Percentiles rank a stretch among this genome's conserved stretches.
phyloP scores from a whole-genome alignment of 2,797 vertebrate genomes.

The Pampus argenteus region DNA sequence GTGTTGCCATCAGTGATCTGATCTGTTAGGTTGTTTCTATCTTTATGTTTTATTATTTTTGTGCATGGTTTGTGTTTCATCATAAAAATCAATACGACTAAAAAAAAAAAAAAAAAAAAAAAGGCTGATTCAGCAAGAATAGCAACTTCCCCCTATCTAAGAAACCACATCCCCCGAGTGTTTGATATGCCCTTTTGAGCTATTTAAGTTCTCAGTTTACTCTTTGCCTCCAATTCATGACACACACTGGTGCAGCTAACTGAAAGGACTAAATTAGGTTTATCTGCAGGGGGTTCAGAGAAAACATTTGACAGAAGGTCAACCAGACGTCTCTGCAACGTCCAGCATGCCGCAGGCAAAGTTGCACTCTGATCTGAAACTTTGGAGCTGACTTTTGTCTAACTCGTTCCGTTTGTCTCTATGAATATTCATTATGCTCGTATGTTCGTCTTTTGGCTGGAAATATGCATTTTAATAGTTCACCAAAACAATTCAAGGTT shows the following conservation, averaged over 20 bases:
- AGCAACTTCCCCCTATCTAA: slow-evolving; percentile 8
- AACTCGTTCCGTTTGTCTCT: slow-evolving; percentile 33
- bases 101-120: neutral
- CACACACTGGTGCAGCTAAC: slow-evolving; percentile 53
- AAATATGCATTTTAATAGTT: slow-evolving; percentile 14
- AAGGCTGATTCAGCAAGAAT: neutral
- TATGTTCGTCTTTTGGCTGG: neutral
- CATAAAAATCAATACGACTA: slow-evolving; percentile 4
- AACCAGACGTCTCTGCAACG: slow-evolving; percentile 45
- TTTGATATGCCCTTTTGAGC: slow-evolving; percentile 31
- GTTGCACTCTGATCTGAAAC: slow-evolving; percentile 55
- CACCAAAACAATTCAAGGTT: neutral
- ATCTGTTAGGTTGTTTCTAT: neutral
- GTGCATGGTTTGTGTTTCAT: neutral
- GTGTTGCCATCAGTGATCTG: neutral
- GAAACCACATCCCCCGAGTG: neutral
- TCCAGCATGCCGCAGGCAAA: slow-evolving; percentile 51
- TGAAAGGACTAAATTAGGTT: slow-evolving; percentile 61
- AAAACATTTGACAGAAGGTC: slow-evolving; percentile 64
- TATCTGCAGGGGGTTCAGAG: slow-evolving; percentile 59
- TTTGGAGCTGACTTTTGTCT: slow-evolving; percentile 46
- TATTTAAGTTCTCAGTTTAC: slow-evolving; percentile 37
- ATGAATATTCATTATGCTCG: neutral
- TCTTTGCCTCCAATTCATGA: slow-evolving; percentile 51
- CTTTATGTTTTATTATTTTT: neutral